Base-by-base conservation (phyloP, 64 coral and sea anemone genomes). In the Cladopsammia gracilis region DNA sequence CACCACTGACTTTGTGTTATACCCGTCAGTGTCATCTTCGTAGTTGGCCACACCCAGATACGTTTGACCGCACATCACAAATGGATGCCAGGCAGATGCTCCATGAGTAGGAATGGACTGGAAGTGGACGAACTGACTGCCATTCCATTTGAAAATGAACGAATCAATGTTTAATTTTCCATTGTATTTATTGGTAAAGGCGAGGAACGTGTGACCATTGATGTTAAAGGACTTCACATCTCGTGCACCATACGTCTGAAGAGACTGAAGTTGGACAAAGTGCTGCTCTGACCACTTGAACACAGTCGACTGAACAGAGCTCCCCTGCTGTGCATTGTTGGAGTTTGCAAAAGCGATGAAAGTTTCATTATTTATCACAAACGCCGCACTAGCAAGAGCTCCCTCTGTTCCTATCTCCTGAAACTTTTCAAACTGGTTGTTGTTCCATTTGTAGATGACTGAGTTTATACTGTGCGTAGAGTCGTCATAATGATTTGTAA, bases 191-290 rank as follows among this genome's bases (percentile, higher is more conserved):
- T 73, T 83, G 48, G 82, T 58, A 16, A 73, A 78, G 45, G 67
- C 78, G 10, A 91, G 52, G 26, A 83, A 91, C 26, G 72, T 91
- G 12, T 83, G 64, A 25, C 77, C 89, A 51, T 91, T 91, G 42
- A 72, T 61, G 13, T 50, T 83, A 46, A 91, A 83, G 25, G 89
- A 70, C 43, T 71, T 58, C 62, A 91, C 64, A 64, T 91, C 89
- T 18, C 24, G 78, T 15, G 26, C 78, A 0, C 78, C 89, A 14
- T 73, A 67, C 13, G 61, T 64, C 19, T 64, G 61, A 19, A 64
- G 14, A 64, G 61, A 64, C 61, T 64, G 61, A 5, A 64, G 6
- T 18, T 64, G 8, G 61, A 64, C 61, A 20, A 64, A 64, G 2
- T 64, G 14, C 19, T 15, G 13, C 13, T 15, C 61, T 20, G 61